These are phyloP conservation scores for Lampris megalopsis DNA, from an alignment of 2,113 vertebrate genomes.

Conservation along the genomic window DNA sequence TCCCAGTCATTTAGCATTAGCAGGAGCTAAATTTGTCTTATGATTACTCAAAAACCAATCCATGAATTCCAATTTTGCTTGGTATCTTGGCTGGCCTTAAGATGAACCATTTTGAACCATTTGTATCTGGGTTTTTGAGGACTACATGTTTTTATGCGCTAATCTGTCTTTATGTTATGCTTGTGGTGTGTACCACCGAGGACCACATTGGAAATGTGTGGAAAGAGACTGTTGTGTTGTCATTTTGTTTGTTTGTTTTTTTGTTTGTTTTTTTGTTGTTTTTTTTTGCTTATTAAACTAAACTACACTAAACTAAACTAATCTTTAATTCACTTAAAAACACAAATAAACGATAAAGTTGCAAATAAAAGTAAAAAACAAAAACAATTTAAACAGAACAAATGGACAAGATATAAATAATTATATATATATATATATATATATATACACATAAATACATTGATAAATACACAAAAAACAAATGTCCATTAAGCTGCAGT, in stretches of 20 bases:
- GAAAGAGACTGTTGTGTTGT: too few relatives aligned
- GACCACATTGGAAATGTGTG: too few relatives aligned
- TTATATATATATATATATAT: background rate
- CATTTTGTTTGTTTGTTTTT: too few relatives aligned
- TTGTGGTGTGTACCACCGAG: too few relatives aligned
- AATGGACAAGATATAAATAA: background rate
- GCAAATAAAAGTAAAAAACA: background rate
- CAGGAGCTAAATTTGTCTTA: background rate
- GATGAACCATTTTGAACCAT: background rate
- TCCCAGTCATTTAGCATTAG: background rate
- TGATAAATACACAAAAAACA: background rate
- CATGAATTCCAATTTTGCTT: background rate
- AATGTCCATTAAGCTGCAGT: too few relatives aligned
- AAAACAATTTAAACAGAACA: background rate
- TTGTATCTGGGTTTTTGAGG: too few relatives aligned
- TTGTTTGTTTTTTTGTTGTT: too few relatives aligned
- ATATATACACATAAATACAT: constrained; percentile 7
- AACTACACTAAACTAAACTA: too few relatives aligned
- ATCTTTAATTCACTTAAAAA: too few relatives aligned
- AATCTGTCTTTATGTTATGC: too few relatives aligned
- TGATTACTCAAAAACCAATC: background rate
- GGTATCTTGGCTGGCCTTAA: background rate
- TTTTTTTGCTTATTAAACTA: too few relatives aligned
- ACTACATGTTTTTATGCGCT: too few relatives aligned
- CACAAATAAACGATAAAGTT: background rate